A percentile compares a stretch with the other conserved stretches of the same genome.
Conservation (phyloP, 2,797 vertebrate genomes). For the Amblyraja radiata region DNA sequence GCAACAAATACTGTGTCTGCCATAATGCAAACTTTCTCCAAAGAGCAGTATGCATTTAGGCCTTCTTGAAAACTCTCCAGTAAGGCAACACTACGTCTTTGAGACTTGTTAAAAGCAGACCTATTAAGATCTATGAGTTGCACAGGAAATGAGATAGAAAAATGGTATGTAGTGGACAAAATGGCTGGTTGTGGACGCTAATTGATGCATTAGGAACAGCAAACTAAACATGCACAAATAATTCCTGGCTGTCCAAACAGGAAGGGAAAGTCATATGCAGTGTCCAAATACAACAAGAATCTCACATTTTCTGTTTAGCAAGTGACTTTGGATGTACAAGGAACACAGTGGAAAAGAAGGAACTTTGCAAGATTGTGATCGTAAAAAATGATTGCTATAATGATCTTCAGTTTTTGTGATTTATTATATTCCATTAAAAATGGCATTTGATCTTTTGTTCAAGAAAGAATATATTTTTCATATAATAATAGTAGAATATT, state of each 20-base stretch:
- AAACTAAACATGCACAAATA: slow-evolving; percentile 31
- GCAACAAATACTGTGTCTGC: neutral
- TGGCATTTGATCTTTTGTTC: neutral
- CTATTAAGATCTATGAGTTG: slow-evolving; percentile 34
- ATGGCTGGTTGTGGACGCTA: slow-evolving; percentile 31
- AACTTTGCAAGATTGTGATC: neutral
- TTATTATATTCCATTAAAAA: neutral
- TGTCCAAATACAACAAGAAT: slow-evolving; percentile 26
- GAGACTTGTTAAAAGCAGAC: slow-evolving; percentile 29
- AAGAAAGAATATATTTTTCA: neutral
- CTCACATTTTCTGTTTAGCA: slow-evolving; percentile 16
- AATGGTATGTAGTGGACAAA: slow-evolving; percentile 35
- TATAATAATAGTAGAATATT: neutral
- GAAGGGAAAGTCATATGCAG: slow-evolving; percentile 26
- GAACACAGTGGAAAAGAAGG: neutral
- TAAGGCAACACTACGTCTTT: slow-evolving; percentile 26
- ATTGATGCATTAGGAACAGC: slow-evolving; percentile 24
- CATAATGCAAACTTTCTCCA: slow-evolving; percentile 29
- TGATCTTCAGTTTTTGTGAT: neutral
- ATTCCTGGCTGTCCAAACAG: slow-evolving; percentile 24
- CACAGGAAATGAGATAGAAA: slow-evolving; percentile 33
- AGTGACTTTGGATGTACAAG: neutral
- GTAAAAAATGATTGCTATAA: neutral
- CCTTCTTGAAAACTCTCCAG: slow-evolving; percentile 24
- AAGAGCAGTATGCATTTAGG: slow-evolving; percentile 25